phyloP scores from a whole-genome alignment of 2,113 vertebrate genomes.

The Leptobrachium leishanense region DNA sequence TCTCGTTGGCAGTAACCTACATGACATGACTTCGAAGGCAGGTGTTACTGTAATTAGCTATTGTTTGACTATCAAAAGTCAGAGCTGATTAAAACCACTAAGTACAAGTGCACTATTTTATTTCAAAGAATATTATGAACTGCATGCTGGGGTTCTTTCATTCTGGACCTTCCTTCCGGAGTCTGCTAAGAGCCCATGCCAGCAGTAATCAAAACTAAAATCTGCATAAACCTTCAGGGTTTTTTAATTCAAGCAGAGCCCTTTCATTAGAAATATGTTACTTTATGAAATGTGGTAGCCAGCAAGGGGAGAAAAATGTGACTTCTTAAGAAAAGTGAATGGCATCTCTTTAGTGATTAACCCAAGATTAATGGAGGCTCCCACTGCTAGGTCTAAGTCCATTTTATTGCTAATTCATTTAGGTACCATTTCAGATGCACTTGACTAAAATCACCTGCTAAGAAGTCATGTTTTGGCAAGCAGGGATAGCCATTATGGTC shows the following conservation, averaged over 20 bases:
- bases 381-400: slow-evolving; percentile 93
- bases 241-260: slow-evolving; percentile 94
- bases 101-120: slow-evolving; percentile 94
- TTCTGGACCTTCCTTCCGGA: slow-evolving; percentile 85
- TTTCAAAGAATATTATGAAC: slow-evolving; percentile 95
- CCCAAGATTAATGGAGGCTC: slow-evolving; percentile 95
- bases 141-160: slow-evolving; percentile 98
- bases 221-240: slow-evolving; percentile 91
- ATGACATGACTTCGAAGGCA: slow-evolving; percentile 90
- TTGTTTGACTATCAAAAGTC: slow-evolving; percentile 99
- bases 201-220: slow-evolving; percentile 98
- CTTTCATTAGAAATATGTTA: slow-evolving; percentile 99
- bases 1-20: slow-evolving; percentile 85
- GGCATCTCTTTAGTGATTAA: slow-evolving; percentile 99
- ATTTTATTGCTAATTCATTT: slow-evolving; percentile 99
- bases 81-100: slow-evolving; percentile 98
- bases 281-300: slow-evolving; percentile 93
- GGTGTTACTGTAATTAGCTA: slow-evolving; percentile 99
- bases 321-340: slow-evolving; percentile 98
- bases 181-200: slow-evolving; percentile 96
- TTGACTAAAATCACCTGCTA: slow-evolving; percentile 95
- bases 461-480: slow-evolving; percentile 96
- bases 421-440: slow-evolving; percentile 96
- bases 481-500: slow-evolving; percentile 86
- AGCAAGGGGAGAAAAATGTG: slow-evolving; percentile 93